These are phyloP conservation scores for Empidonax alnorum DNA, from an alignment of 2,113 vertebrate genomes.

Conservation along the genomic window DNA sequence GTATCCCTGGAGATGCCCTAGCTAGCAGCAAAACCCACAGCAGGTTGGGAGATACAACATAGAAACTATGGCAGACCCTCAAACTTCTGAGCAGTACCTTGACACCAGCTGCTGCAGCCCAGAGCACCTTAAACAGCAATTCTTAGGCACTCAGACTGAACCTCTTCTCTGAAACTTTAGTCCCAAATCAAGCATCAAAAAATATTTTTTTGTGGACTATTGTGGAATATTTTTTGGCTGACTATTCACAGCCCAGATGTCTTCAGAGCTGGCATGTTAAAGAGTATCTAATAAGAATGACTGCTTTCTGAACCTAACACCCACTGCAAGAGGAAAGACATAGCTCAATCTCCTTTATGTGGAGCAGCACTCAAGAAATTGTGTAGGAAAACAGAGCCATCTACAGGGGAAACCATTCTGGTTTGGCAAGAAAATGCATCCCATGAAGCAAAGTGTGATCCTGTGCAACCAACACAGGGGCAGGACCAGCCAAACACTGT, in stretches of 20 bases:
- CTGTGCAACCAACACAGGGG: background rate
- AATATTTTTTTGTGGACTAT: background rate
- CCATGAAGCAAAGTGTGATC: rapidly evolving
- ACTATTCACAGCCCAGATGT: background rate
- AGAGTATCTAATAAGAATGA: background rate
- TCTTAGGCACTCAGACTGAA: background rate
- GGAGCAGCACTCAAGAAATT: background rate
- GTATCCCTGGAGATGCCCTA: background rate
- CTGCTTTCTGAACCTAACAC: background rate
- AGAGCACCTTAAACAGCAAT: background rate
- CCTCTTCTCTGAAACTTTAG: background rate
- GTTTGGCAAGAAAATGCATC: background rate
- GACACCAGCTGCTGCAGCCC: background rate
- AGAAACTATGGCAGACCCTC: background rate
- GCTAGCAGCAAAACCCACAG: background rate
- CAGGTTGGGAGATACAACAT: background rate
- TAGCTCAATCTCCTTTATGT: background rate
- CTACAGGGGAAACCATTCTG: slow-evolving; percentile 43
- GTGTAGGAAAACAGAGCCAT: slow-evolving; percentile 63
- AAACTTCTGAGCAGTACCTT: background rate
- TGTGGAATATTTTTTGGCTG: no score
- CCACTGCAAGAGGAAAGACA: background rate
- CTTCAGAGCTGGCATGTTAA: rapidly evolving
- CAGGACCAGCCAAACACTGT: background rate
- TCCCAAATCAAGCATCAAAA: background rate